Percentiles rank a stretch among this genome's conserved stretches.
Conservation (phyloP, 2,888 invertebrate species). For the Lithophane semibrunnea region DNA sequence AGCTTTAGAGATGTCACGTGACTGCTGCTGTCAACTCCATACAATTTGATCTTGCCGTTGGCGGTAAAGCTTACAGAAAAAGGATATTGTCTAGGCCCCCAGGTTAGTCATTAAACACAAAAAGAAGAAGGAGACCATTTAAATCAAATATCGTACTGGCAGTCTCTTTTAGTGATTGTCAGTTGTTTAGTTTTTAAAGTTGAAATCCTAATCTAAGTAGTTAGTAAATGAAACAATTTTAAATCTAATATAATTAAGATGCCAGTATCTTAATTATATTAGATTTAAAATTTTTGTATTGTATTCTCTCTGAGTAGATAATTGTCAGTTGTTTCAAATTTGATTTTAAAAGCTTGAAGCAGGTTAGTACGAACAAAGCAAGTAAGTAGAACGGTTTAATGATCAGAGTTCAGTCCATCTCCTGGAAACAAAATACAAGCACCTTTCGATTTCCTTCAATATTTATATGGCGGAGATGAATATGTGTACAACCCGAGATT, state of each 20-base stretch:
- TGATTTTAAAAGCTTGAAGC: not conserved
- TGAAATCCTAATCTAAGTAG: not conserved
- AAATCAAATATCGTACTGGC: not conserved
- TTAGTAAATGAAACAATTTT: not conserved
- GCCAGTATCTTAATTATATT: no score
- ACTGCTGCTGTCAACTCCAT: no score
- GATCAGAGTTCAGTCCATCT: slow-evolving; percentile 11
- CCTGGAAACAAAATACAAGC: slow-evolving; percentile 2
- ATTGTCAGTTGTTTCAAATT: not conserved
- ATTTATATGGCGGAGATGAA: slow-evolving; percentile 46
- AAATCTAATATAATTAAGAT: not conserved
- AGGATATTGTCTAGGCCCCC: no score
- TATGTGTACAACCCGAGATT: slow-evolving; percentile 36
- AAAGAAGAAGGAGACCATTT: no score
- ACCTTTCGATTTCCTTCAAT: slow-evolving; percentile 44
- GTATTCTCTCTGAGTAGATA: not conserved
- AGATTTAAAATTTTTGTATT: no score
- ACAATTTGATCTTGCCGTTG: no score
- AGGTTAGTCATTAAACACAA: no score
- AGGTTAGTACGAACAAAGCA: no score
- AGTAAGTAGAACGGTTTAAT: not conserved
- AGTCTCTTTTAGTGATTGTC: not conserved
- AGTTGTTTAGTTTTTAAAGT: not conserved
- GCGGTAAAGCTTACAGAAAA: no score
- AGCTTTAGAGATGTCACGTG: no score